phyloP scores from a whole-genome alignment of 2,113 vertebrate genomes.

The Peromyscus californicus region DNA sequence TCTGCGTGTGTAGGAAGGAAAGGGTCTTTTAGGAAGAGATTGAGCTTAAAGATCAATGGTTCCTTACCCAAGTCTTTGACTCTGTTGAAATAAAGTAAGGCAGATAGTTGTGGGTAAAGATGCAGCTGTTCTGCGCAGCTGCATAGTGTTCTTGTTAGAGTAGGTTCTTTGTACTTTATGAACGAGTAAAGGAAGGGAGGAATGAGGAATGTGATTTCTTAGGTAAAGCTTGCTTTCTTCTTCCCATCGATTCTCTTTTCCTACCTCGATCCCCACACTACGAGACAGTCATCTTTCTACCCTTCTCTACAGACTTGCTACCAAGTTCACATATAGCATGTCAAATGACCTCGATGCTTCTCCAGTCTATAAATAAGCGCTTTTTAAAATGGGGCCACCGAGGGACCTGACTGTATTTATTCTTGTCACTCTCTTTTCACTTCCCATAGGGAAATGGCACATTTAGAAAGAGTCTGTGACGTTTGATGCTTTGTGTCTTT shows the following conservation, averaged over 20 bases:
- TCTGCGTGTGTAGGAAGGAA: neutral
- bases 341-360: conserved; percentile 3
- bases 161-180: neutral
- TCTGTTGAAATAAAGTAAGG: neutral
- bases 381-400: neutral
- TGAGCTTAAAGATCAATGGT: neutral
- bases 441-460: conserved; percentile 15
- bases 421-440: conserved; percentile 17
- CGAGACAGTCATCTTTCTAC: neutral
- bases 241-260: neutral
- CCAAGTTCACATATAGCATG: neutral
- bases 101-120: neutral
- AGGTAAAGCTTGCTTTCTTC: neutral
- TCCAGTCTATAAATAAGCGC: conserved; percentile 14
- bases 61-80: neutral
- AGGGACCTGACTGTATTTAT: neutral
- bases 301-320: neutral
- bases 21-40: neutral
- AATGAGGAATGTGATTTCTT: neutral
- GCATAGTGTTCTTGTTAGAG: neutral
- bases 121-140: neutral
- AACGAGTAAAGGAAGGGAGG: neutral
- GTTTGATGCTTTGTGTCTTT: neutral
- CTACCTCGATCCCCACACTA: neutral
- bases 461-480: conserved; percentile 32